Conservation (phyloP, 2,797 vertebrate species). For the Catharus ustulatus region DNA sequence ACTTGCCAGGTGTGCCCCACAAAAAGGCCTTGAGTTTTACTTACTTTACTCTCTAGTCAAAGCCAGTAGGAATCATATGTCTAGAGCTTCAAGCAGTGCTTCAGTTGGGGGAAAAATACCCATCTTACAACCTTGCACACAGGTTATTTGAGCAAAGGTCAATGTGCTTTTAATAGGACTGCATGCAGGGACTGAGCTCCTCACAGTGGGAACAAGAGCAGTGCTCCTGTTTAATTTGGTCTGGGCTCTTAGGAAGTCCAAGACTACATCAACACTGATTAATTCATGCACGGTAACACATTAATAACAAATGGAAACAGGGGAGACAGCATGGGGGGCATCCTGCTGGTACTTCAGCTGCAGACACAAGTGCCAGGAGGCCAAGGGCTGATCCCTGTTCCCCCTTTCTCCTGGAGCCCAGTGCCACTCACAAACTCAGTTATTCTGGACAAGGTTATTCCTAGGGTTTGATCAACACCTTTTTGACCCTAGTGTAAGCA, state of each 20-base stretch:
- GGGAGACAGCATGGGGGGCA: neutral
- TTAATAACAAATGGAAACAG: neutral
- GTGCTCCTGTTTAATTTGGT: neutral
- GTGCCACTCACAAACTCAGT: neutral
- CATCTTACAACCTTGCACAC: neutral
- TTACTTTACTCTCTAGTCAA: neutral
- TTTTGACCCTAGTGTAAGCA: neutral
- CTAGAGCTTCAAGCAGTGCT: neutral
- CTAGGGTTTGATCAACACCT: neutral
- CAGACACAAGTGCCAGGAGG: neutral
- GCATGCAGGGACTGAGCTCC: neutral
- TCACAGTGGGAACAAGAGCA: neutral
- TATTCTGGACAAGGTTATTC: neutral
- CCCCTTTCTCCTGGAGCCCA: neutral
- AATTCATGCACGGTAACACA: neutral
- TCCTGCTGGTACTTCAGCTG: neutral
- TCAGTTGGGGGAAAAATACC: neutral
- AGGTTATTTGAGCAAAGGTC: neutral
- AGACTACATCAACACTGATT: neutral
- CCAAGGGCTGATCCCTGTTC: accelerated
- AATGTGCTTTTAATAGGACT: neutral
- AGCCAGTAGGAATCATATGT: neutral
- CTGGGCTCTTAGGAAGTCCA: neutral
- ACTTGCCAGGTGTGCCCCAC: neutral
- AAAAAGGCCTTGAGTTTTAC: neutral